phyloP scores from a whole-genome alignment of 2,888 invertebrate species.

The Eudasyphora cyanicolor region DNA sequence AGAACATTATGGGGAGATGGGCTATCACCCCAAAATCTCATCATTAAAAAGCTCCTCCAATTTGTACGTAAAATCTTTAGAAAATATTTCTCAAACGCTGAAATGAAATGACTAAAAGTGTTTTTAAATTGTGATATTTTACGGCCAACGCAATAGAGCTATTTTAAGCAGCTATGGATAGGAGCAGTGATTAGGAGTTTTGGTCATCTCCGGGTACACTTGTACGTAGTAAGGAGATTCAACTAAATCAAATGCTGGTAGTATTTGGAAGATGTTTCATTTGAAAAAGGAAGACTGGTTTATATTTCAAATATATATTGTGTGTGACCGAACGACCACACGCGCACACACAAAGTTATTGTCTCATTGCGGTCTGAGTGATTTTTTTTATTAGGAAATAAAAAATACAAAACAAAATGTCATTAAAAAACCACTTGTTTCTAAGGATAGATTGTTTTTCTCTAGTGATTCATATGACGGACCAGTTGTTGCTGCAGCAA shows the following conservation, averaged over 20 bases:
- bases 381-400: background rate
- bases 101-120: background rate
- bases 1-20: too few relatives aligned
- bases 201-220: background rate
- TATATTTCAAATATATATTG: too few relatives aligned
- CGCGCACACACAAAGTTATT: background rate
- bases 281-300: background rate
- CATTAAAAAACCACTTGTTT: conserved; percentile 12
- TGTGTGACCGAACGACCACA: too few relatives aligned
- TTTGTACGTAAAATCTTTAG: background rate
- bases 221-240: background rate
- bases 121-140: background rate
- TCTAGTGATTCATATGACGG: background rate
- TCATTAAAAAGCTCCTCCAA: background rate
- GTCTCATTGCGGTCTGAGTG: background rate
- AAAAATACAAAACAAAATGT: background rate
- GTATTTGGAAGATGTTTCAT: background rate
- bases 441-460: background rate
- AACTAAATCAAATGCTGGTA: background rate
- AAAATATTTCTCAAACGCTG: background rate
- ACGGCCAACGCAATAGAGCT: background rate
- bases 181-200: too few relatives aligned
- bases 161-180: background rate
- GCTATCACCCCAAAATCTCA: too few relatives aligned
- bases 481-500: background rate